Evolutionary conservation across 2,797 vertebrate genomes (phyloP).

Genomic region (Botia kubotai): DNA sequence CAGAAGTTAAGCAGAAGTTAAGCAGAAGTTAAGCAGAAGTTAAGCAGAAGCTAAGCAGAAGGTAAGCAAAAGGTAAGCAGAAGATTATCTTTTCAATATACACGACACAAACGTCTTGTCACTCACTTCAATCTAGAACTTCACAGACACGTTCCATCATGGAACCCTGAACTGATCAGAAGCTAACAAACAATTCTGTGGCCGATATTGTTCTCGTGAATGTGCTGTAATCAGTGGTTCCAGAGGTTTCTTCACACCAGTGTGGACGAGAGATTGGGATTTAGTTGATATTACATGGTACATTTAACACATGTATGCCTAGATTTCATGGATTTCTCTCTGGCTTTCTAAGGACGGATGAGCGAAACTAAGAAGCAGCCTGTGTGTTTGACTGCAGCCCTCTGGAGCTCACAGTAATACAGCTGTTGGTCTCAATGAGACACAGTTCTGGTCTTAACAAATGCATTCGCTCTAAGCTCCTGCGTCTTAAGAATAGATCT

Average conservation of each 20-base stretch:
- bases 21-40: too few species aligned
- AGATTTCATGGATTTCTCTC: constrained; percentile 3
- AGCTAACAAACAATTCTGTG: constrained; percentile 9
- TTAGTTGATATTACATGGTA: not conserved
- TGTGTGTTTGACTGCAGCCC: not conserved
- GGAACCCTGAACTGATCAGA: constrained; percentile 25
- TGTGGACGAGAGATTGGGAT: not conserved
- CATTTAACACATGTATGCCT: not conserved
- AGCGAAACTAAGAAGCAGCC: not conserved
- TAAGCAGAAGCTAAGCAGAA: too few species aligned
- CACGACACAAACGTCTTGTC: too few species aligned
- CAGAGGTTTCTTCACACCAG: constrained; percentile 17
- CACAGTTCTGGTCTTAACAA: constrained; percentile 16
- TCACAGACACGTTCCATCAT: not conserved
- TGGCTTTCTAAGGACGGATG: too few species aligned
- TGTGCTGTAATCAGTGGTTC: not conserved
- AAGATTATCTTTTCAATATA: too few species aligned
- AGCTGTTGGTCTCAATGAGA: constrained; percentile 19
- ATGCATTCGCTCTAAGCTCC: constrained; percentile 23
- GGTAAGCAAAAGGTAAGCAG: too few species aligned
- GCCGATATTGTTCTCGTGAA: not conserved
- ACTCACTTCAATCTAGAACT: not conserved
- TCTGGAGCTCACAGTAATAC: constrained; percentile 10
- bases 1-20: too few species aligned
- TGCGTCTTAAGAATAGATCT: not conserved